A percentile compares a stretch with the other conserved stretches of the same genome.
Evolutionary conservation across 2,113 vertebrate genomes (phyloP).

Genomic region (Romanogobio albipinnatus): DNA sequence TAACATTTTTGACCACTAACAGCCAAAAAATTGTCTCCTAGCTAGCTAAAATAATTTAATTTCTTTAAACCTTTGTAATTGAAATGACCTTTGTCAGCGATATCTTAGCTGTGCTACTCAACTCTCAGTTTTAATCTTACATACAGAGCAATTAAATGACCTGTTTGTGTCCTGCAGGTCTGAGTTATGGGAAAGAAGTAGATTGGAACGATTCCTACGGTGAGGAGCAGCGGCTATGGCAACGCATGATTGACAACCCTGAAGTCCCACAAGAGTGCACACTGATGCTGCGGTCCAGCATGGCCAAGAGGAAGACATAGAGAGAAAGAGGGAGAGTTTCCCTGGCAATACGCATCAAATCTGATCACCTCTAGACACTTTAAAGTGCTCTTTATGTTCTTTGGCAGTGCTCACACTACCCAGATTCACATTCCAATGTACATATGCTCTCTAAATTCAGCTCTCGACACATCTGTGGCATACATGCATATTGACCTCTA

Average conservation of each 20-base stretch:
- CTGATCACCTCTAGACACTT: conserved; percentile 30
- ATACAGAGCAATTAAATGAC: conserved; percentile 5
- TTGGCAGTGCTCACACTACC: neutral
- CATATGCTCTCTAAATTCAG: neutral
- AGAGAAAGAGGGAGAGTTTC: neutral
- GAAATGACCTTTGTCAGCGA: no score
- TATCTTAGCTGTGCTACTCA: no score
- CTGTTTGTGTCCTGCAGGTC: conserved; percentile 71
- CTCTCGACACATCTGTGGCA: neutral
- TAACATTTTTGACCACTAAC: neutral
- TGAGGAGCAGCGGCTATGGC: conserved; percentile 91
- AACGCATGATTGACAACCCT: conserved; percentile 90
- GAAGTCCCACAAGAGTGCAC: conserved; percentile 88
- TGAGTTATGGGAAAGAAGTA: conserved; percentile 88
- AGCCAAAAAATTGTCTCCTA: neutral
- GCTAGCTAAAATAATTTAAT: neutral
- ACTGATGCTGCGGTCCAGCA: conserved; percentile 92
- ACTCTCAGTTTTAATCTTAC: neutral
- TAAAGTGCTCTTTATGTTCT: conserved; percentile 42
- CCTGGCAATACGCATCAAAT: conserved; percentile 51
- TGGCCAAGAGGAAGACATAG: conserved; percentile 81
- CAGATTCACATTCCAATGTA: neutral
- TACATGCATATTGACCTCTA: neutral
- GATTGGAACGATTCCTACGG: conserved; percentile 96
- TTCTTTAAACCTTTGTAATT: neutral